A percentile compares a stretch with the other conserved stretches of the same genome.
These are phyloP conservation scores for Drosophila nr. medialis DNA, from an alignment of 2,888 invertebrate species.

Conservation along the genomic window DNA sequence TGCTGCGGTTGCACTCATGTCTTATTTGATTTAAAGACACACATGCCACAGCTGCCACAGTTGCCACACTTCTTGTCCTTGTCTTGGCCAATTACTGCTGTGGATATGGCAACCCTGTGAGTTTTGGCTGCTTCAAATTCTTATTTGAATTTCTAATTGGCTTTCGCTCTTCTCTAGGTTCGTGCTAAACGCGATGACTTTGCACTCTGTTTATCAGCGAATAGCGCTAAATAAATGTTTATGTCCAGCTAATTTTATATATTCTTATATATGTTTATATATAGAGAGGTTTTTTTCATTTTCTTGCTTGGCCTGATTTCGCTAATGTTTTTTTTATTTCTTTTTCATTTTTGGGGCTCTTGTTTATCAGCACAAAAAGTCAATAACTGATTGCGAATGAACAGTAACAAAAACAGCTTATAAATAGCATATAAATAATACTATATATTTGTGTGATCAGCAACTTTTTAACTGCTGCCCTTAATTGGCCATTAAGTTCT, in stretches of 20 bases:
- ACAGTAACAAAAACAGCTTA: slow-evolving; percentile 47
- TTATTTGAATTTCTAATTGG: slow-evolving; percentile 43
- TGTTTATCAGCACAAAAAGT: slow-evolving; percentile 65
- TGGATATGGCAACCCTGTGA: slow-evolving; percentile 20
- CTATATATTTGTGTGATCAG: slow-evolving; percentile 34
- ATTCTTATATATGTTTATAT: neutral
- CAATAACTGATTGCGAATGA: slow-evolving; percentile 71
- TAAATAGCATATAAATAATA: slow-evolving; percentile 48
- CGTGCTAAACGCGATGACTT: slow-evolving; percentile 50
- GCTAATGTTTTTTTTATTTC: slow-evolving; percentile 8
- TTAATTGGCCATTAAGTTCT: neutral
- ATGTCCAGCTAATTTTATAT: slow-evolving; percentile 19
- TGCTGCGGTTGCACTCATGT: slow-evolving; percentile 21
- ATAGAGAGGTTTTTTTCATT: neutral
- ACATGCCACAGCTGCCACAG: slow-evolving; percentile 2
- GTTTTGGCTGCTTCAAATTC: slow-evolving; percentile 6
- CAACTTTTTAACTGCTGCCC: slow-evolving; percentile 15
- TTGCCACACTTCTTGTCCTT: slow-evolving; percentile 13
- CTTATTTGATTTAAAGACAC: slow-evolving; percentile 33
- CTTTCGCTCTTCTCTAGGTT: slow-evolving; percentile 7
- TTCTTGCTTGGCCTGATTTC: slow-evolving; percentile 31
- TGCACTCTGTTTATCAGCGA: slow-evolving; percentile 57
- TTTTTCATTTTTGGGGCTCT: slow-evolving; percentile 12
- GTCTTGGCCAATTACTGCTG: slow-evolving; percentile 14
- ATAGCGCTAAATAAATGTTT: slow-evolving; percentile 34